Conservation (phyloP, 2,888 invertebrate genomes). For the Atrina japonica region DNA sequence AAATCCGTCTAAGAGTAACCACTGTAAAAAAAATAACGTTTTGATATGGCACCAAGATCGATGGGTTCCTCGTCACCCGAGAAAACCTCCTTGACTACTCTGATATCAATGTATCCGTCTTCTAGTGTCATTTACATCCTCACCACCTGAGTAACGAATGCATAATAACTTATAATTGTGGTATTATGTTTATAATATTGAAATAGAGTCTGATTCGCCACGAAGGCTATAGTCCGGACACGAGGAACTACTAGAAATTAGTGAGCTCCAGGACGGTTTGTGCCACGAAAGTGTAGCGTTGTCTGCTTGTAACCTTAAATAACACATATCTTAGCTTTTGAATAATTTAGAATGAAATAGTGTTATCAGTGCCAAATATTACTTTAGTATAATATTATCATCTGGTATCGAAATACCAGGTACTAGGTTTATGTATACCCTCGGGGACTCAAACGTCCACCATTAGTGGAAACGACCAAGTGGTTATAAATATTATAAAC, state of each 20-base stretch:
- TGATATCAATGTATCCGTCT: conserved; percentile 89
- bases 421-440: no score
- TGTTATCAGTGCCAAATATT: no score
- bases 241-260: conserved; percentile 67
- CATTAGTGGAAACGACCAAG: no score
- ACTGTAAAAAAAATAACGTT: no score
- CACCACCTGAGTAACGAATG: conserved; percentile 83
- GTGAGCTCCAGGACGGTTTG: conserved; percentile 80
- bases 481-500: no score
- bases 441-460: no score
- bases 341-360: no score
- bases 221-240: conserved; percentile 87
- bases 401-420: no score
- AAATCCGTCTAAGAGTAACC: no score
- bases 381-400: no score
- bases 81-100: conserved; percentile 90
- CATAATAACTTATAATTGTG: conserved; percentile 83
- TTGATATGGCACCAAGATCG: conserved; percentile 81
- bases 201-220: conserved; percentile 87
- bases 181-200: no score
- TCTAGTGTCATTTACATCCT: conserved; percentile 80
- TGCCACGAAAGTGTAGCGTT: conserved; percentile 92
- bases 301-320: conserved; percentile 91
- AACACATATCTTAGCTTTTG: no score
- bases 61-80: conserved; percentile 81